Evolutionary conservation across 2,888 invertebrate genomes (phyloP).

Genomic region (Cyaniris semiargus): DNA sequence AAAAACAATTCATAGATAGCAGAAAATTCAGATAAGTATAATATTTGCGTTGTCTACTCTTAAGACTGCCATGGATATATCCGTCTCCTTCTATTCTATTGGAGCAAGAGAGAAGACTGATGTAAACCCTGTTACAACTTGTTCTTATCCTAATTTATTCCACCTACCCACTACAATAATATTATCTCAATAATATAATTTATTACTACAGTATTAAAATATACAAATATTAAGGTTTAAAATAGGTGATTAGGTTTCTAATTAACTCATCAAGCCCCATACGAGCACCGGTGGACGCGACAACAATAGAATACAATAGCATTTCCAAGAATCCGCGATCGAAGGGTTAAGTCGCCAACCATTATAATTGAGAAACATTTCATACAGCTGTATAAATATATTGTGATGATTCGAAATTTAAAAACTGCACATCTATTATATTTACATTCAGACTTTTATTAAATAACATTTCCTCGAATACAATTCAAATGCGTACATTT

Average conservation of each 20-base stretch:
- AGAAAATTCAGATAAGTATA: not conserved
- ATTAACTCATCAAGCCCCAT: too few relatives aligned
- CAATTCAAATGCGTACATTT: slow-evolving; percentile 36
- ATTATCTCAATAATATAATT: not conserved
- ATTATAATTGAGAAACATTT: slow-evolving; percentile 40
- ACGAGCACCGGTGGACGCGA: too few relatives aligned
- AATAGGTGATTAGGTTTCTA: slow-evolving; percentile 1
- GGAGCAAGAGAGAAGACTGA: not conserved
- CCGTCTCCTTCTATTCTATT: not conserved
- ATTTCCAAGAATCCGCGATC: too few relatives aligned
- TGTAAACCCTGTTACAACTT: slow-evolving; percentile 21
- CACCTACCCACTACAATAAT: not conserved
- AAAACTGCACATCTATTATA: slow-evolving; percentile 48
- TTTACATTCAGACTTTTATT: slow-evolving; percentile 71
- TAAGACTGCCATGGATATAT: not conserved
- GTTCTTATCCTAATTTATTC: not conserved
- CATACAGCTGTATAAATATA: slow-evolving; percentile 39
- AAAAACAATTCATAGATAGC: not conserved
- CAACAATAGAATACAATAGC: too few relatives aligned
- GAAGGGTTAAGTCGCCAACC: slow-evolving; percentile 5
- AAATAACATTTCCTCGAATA: slow-evolving; percentile 39
- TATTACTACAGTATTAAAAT: not conserved
- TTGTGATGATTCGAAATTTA: slow-evolving; percentile 58
- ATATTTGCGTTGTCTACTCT: not conserved
- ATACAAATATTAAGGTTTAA: not conserved